phyloP scores from a whole-genome alignment of 2,113 vertebrate genomes.

The Ciconia stormi region DNA sequence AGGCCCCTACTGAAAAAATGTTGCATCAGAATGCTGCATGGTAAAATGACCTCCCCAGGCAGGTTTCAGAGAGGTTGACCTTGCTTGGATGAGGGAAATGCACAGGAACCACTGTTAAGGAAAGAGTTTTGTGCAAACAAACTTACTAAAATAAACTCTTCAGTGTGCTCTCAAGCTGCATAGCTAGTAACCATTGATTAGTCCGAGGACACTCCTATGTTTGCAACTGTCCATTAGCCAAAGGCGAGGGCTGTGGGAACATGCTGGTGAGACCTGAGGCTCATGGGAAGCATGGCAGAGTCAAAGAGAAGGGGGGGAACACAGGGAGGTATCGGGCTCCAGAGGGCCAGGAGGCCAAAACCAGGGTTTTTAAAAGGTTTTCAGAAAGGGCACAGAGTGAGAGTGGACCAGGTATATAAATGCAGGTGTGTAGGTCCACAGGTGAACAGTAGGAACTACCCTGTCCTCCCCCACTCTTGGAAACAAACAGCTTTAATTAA shows the following conservation, averaged over 20 bases:
- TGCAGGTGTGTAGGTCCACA: not conserved
- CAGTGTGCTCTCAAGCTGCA: not conserved
- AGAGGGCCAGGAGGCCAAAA: not conserved
- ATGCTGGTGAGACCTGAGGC: accelerated
- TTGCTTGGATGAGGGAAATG: not conserved
- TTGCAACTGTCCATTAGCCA: not conserved
- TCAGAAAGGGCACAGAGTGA: not conserved
- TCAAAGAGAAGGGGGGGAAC: accelerated
- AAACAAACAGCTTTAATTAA: not conserved
- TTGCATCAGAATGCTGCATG: not conserved
- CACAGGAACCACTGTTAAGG: not conserved
- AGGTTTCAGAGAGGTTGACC: not conserved
- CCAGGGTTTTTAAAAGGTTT: not conserved
- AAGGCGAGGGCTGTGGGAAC: not conserved
- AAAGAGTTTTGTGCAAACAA: not conserved
- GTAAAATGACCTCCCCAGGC: not conserved
- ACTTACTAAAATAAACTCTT: not conserved
- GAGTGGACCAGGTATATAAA: not conserved
- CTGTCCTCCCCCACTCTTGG: not conserved
- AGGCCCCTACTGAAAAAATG: not conserved
- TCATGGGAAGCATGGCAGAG: accelerated
- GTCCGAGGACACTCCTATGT: accelerated
- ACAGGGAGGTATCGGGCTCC: not conserved
- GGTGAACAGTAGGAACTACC: not conserved
- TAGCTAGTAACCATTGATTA: not conserved